Base-by-base conservation (phyloP, 2,888 invertebrate genomes). In the Branchinecta sandiegonensis region DNA sequence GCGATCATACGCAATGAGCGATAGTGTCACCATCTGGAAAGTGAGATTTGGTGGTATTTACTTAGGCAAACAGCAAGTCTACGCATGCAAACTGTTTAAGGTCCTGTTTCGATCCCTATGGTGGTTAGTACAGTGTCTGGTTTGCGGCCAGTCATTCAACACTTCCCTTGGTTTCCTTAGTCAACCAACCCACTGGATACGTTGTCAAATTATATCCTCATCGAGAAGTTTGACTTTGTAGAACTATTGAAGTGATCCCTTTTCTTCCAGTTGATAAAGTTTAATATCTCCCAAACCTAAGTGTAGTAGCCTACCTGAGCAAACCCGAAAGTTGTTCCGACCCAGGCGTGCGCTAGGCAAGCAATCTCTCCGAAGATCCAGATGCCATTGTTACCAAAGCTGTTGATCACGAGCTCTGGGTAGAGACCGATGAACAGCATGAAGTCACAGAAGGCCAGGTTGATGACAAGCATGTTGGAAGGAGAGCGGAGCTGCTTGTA, bases 1-100 rank as follows among this genome's bases (percentile, higher is more conserved):
- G 73, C 94, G 84, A 78, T 94, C 94, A 75, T 92, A 83, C 69
- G 94, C 89, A 74, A 94, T 93, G 72, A 83, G 47, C 46, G 47
- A 47, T 48, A 68, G 68, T 11, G 68, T 68, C 23, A 63, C 65
- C 68, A 68, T 68, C 68, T 68, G 65, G 14, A 56, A 56, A 56
- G 37, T 37, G 4, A 37, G 37, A 37, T 37, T 37, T 37, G 37
- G 37, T 5, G 37, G 6, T 23, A 23, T 23, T 23, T 23, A 23
- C 6, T 37, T 37, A 37, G 37, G 37, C 37, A 37, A 37, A 37
- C 5, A 37, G 37, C 37, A 37, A 37, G 6, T 37, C 6, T 37
- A 37, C 37, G 37, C 23, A 23, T 23, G 23, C 23, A 23, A 23
- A 23, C 23, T 23, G 23, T 6, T 37, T 37, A 6, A 37, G 37